Conservation (phyloP, 92 coral and sea anemone genomes). For the Virgularia gustaviana region DNA sequence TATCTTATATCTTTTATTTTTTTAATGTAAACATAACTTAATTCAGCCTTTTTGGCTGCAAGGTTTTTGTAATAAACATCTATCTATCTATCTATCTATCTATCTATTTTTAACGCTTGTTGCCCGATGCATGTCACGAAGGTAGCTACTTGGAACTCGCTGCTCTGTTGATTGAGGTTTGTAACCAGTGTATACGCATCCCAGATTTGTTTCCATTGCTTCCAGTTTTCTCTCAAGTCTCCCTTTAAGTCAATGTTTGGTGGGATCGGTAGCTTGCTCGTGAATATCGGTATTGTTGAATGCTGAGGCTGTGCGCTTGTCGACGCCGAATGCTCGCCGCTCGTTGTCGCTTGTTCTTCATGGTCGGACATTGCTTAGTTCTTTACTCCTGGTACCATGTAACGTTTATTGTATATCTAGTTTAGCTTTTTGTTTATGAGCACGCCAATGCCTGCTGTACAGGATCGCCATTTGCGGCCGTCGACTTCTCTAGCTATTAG, state of each 20-base stretch:
- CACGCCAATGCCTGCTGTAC: no score
- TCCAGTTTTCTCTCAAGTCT: constrained; percentile 40
- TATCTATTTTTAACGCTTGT: no score
- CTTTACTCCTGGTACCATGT: constrained; percentile 1
- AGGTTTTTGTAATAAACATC: no score
- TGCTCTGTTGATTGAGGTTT: constrained; percentile 28
- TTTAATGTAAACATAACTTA: no score
- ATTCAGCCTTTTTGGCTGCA: no score
- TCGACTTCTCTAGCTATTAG: no score
- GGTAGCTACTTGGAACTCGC: constrained; percentile 46
- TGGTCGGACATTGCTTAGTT: neutral
- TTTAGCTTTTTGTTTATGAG: no score
- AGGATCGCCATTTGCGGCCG: no score
- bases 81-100: no score
- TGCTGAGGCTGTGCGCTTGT: neutral
- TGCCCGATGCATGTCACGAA: constrained; percentile 51
- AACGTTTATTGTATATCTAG: no score
- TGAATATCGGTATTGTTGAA: constrained; percentile 12
- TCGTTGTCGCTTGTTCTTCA: neutral
- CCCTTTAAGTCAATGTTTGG: constrained; percentile 35
- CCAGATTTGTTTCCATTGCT: constrained; percentile 52
- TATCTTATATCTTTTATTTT: no score
- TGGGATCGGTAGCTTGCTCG: constrained; percentile 37
- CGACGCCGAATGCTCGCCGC: neutral
- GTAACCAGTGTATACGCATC: constrained; percentile 45